These are phyloP conservation scores for Araneus ventricosus DNA, from an alignment of 1,140 invertebrate species.

Conservation along the genomic window DNA sequence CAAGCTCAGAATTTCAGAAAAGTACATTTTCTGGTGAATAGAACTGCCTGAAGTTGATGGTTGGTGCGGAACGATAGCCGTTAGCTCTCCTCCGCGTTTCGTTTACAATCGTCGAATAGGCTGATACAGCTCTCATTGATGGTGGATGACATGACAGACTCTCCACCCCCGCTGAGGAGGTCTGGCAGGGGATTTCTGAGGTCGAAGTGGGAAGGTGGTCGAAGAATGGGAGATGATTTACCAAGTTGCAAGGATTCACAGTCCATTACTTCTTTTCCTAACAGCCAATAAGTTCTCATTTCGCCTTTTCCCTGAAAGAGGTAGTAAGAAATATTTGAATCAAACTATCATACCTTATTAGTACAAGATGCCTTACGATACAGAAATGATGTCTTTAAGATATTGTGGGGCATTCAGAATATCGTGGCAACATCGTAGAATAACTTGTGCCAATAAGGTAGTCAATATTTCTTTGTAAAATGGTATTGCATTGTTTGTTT, in stretches of 20 bases:
- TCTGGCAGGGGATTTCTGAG: slow-evolving; percentile 29
- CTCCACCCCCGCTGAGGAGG: slow-evolving; percentile 26
- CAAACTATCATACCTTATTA: neutral
- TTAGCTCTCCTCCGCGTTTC: slow-evolving; percentile 2
- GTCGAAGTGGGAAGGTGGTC: neutral
- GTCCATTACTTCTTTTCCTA: slow-evolving; percentile 80
- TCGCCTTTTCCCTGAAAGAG: slow-evolving; percentile 89
- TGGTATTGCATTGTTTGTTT: no score
- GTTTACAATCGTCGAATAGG: slow-evolving; percentile 54
- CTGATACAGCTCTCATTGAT: slow-evolving; percentile 53
- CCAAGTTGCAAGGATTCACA: neutral
- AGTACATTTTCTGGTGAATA: slow-evolving; percentile 22
- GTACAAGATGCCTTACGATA: neutral
- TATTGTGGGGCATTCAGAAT: no score
- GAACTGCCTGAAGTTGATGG: slow-evolving; percentile 66
- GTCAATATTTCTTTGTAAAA: no score
- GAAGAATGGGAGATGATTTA: neutral
- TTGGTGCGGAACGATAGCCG: slow-evolving; percentile 55
- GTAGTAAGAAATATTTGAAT: neutral
- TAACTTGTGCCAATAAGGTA: no score
- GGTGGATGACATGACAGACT: neutral
- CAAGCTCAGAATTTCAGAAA: neutral
- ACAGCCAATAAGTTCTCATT: slow-evolving; percentile 93
- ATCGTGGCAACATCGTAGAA: no score
- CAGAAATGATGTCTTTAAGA: no score